Base-by-base conservation (phyloP, 2,797 vertebrate genomes). In the Hemibagrus guttatus region DNA sequence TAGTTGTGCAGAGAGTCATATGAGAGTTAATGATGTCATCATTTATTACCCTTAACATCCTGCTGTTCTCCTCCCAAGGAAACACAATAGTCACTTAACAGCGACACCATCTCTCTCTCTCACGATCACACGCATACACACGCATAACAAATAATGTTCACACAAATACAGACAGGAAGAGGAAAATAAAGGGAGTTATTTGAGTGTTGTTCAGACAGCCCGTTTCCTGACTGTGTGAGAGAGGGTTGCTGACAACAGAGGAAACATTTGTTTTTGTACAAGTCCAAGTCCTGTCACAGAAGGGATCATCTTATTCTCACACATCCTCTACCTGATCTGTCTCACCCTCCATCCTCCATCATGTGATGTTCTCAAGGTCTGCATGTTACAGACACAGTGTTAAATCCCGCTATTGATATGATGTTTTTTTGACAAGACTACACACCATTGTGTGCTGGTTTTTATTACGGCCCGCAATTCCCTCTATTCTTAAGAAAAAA, bases 11-110 rank as follows among this genome's bases (percentile, higher is more conserved):
- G 79, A 78, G 71, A 61, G 31, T 69, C 68, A 85, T 78, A 56
- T 83, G 79, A 85, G 61, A 82, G 54, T 85, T 85, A 83, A 85
- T 88, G 87, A 88, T 81, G 84, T 74, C 85, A 92, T 94, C 94
- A 94, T 95, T 95, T 93, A 95, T 94, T 94, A 95, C 91, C 56
- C 86, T 92, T 94, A 92, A 93, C 91, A 93, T 94, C 93, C 93
- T 92, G 93, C 89, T 86, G 90, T 93, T 94, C 92, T 92, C 91
- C 81, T 91, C 92, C 90, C 89, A 78, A 88, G 91, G 92, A 93
- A 89, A 92, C 92, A 93, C 93, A 90, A 90, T 90, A 92, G 90
- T 82, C 69, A 81, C 92, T 92, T 88, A 76, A 87, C 52, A 54
- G 52, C 89, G 85, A 88, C 93, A 94, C 93, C 93, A 19, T 92